Base-by-base conservation (phyloP, 2,888 invertebrate genomes). In the Aleiodes alternator region DNA sequence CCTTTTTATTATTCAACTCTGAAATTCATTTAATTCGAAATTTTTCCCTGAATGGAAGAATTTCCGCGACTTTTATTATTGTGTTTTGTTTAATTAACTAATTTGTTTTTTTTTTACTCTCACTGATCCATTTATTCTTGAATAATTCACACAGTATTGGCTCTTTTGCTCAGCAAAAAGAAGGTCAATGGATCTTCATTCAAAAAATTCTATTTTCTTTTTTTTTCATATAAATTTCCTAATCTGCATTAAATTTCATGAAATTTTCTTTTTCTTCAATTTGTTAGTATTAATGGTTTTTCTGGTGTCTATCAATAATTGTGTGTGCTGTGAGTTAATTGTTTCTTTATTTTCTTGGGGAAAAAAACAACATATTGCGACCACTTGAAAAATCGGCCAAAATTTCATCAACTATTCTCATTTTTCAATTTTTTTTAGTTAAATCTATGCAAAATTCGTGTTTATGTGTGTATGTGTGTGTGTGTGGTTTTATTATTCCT, bases 1-100 rank as follows among this genome's bases (percentile, higher is more conserved):
- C 79, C 73, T 72, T 77, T 76, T 70, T 81, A 81, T 78, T 79
- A 79, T 78, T 68, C 69, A 34, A 51, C 34, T 59, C 31, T 43
- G 4, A 38, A 55, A 4, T 38, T 38, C 11, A 14, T 12, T 56
- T 16, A 23, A 23, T 29, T 11, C 56, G 4, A 16, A 16, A 14
- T 23, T n/a, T 64, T 48, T 14, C 29, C 29, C 23, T 50, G 43
- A 50, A 23, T 51, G 55, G 51, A 53, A 16, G 51, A 51, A 61
- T 51, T 51, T 61, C 29, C 12, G 56, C 61, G 43, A 9, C 50
- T 43, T 66, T 50, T 48, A 14, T 43, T 61, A 38, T 64, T 23
- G 43, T 61, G 38, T 34, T 56, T 70, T 48, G 11, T 43, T 38
- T 43, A 16, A 12, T 59, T 43, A 59, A 43, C 12, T 50, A 23